phyloP scores from a whole-genome alignment of 2,113 vertebrate genomes.

The Eonycteris spelaea region DNA sequence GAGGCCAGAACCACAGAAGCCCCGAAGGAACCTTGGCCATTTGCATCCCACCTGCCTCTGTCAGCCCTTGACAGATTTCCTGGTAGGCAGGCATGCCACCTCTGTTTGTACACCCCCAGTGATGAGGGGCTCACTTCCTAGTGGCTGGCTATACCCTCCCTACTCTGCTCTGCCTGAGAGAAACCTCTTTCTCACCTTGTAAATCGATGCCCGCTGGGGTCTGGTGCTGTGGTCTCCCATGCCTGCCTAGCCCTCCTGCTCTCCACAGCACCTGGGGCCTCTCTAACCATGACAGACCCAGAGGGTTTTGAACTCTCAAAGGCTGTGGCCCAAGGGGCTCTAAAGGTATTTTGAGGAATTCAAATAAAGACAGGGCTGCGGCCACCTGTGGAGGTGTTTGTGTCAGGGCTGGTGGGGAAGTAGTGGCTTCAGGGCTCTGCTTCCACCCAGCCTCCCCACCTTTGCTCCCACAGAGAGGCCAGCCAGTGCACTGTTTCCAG shows the following conservation, averaged over 20 bases:
- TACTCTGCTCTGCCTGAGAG: not conserved
- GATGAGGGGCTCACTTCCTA: not conserved
- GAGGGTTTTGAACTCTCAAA: not conserved
- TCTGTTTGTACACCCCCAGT: not conserved
- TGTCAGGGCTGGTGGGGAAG: not conserved
- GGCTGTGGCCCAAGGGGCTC: not conserved
- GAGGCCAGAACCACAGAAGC: not conserved
- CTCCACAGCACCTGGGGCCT: not conserved
- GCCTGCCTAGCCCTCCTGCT: not conserved
- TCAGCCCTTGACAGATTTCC: not conserved
- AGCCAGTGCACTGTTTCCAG: constrained; percentile 56
- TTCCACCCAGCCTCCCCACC: constrained; percentile 63
- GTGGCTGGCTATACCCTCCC: not conserved
- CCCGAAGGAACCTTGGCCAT: not conserved
- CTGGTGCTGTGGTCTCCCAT: not conserved
- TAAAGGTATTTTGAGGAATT: not conserved
- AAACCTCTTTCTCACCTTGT: not conserved
- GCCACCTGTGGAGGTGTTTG: not conserved
- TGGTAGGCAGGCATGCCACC: not conserved
- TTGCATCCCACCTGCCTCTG: not conserved
- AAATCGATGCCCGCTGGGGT: not conserved
- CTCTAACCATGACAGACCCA: not conserved
- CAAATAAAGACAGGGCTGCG: not conserved
- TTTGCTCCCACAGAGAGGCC: constrained; percentile 23
- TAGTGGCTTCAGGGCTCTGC: constrained; percentile 16